Evolutionary conservation across 2,888 invertebrate genomes (phyloP).

Genomic region (Stictocephala bisonia): DNA sequence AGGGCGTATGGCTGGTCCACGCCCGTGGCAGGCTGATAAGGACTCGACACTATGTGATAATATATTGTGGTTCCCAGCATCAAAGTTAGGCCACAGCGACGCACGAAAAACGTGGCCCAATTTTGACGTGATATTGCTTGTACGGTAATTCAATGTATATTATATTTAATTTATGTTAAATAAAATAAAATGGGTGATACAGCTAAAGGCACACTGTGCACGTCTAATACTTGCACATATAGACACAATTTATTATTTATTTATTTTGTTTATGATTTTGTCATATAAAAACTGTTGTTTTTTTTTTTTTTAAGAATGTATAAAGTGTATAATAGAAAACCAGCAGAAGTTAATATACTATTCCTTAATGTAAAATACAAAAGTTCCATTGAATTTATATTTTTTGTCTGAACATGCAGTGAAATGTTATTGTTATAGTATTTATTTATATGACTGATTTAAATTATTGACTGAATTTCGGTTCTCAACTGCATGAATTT

Average conservation of each 20-base stretch:
- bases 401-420: conserved; percentile 26
- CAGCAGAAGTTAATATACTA: conserved; percentile 27
- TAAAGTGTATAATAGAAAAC: conserved; percentile 36
- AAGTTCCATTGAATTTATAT: conserved; percentile 35
- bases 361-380: conserved; percentile 38
- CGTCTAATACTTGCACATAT: conserved; percentile 10
- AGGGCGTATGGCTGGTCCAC: neutral
- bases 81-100: conserved; percentile 31
- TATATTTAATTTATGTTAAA: conserved; percentile 41
- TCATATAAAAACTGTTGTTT: conserved; percentile 4
- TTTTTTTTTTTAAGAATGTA: conserved; percentile 32
- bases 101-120: conserved; percentile 32
- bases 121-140: conserved; percentile 41
- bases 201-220: conserved; percentile 28
- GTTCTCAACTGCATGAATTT: conserved; percentile 24
- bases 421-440: conserved; percentile 18
- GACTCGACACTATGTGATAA: conserved; percentile 42
- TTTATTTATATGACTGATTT: conserved; percentile 30
- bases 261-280: conserved; percentile 36
- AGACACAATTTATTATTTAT: conserved; percentile 39
- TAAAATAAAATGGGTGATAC: conserved; percentile 48
- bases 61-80: conserved; percentile 43
- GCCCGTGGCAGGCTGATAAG: neutral
- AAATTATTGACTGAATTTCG: neutral
- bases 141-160: conserved; percentile 41